Evolutionary conservation across 1,140 invertebrate genomes (phyloP).

Genomic region (Ceratosolen fusciceps): DNA sequence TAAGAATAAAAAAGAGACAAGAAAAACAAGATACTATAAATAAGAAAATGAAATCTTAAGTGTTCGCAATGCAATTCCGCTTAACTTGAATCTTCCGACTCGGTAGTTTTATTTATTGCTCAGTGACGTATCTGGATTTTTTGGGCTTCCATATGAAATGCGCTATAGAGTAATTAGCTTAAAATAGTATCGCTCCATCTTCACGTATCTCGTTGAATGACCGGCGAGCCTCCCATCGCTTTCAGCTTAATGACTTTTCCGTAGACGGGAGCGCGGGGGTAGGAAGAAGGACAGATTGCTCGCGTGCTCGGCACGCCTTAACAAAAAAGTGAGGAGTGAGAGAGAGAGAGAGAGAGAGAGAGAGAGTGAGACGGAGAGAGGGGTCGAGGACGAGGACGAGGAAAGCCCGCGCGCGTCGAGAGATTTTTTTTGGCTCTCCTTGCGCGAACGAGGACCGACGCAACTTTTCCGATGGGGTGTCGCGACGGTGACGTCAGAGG

Average conservation of each 20-base stretch:
- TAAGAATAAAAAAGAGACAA: neutral
- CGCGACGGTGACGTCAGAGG: neutral
- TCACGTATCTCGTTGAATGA: neutral
- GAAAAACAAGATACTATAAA: neutral
- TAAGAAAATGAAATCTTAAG: neutral
- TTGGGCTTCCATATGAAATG: neutral
- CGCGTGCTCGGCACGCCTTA: neutral
- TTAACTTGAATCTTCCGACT: neutral
- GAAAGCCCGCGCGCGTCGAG: neutral
- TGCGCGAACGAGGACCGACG: neutral
- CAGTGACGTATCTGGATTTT: neutral
- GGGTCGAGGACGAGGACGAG: neutral
- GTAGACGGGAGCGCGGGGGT: neutral
- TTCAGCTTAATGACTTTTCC: slow-evolving; percentile 32
- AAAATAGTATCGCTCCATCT: neutral
- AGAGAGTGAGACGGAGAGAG: no score
- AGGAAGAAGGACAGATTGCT: neutral
- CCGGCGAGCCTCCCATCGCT: slow-evolving; percentile 28
- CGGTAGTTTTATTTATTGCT: neutral
- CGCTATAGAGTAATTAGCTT: neutral
- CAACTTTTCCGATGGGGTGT: neutral
- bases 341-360: neutral
- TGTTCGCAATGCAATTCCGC: neutral
- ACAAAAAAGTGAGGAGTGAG: no score
- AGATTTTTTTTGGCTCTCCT: neutral